These are phyloP conservation scores for Xylocopa sonorina DNA, from an alignment of 1,140 invertebrate species.

Conservation along the genomic window DNA sequence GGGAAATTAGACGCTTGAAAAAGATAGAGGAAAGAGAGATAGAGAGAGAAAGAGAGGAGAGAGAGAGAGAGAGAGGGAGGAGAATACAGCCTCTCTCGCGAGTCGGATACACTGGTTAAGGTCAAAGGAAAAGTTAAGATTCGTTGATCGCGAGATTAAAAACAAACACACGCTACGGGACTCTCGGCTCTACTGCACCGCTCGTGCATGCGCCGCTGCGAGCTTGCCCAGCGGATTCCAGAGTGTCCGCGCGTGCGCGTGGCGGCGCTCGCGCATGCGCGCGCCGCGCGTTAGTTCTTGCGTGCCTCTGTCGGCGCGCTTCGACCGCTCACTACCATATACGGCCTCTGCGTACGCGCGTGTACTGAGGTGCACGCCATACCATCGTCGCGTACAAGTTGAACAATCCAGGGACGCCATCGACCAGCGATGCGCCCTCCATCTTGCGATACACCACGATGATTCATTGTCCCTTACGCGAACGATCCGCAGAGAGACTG, in stretches of 20 bases:
- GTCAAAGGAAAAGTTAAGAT: slow-evolving; percentile 46
- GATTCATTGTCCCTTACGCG: too few species aligned
- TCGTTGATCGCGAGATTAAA: slow-evolving; percentile 50
- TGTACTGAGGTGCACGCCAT: slow-evolving; percentile 61
- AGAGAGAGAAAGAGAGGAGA: background rate
- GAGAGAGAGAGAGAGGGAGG: slow-evolving; percentile 26
- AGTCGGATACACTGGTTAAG: slow-evolving; percentile 42
- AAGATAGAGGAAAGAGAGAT: background rate
- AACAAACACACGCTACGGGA: slow-evolving; percentile 72
- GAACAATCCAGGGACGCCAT: slow-evolving; percentile 58
- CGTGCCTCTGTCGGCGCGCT: slow-evolving; percentile 29
- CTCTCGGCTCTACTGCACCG: slow-evolving; percentile 77
- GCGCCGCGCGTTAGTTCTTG: slow-evolving; percentile 55
- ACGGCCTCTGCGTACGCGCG: slow-evolving; percentile 74
- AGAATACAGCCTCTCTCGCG: slow-evolving; percentile 53
- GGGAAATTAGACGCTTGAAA: background rate
- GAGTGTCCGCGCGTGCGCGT: slow-evolving; percentile 52
- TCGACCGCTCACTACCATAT: slow-evolving; percentile 80
- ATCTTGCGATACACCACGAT: slow-evolving; percentile 1
- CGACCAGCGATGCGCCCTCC: slow-evolving; percentile 4
- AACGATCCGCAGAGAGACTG: too few species aligned
- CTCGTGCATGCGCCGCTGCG: slow-evolving; percentile 66
- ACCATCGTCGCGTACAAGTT: slow-evolving; percentile 59
- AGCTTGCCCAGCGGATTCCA: slow-evolving; percentile 21
- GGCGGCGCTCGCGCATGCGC: slow-evolving; percentile 23